These are phyloP conservation scores for Apotomis turbidana DNA, from an alignment of 2,888 invertebrate species.

Conservation along the genomic window DNA sequence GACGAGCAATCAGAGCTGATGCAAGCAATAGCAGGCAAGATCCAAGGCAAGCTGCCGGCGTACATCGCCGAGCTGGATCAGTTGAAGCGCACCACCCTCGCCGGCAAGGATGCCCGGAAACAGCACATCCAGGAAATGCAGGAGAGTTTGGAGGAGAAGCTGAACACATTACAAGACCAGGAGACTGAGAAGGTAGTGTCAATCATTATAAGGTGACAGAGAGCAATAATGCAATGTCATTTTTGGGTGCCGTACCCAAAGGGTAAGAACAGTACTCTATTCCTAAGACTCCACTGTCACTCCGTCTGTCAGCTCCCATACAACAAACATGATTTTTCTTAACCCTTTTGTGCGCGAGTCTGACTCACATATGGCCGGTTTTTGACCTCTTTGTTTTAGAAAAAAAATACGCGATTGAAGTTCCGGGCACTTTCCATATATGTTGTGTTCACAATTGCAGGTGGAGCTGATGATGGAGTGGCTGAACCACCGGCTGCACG, in stretches of 20 bases:
- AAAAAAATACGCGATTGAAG: too few species aligned
- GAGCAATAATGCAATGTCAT: too few species aligned
- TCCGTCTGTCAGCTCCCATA: too few species aligned
- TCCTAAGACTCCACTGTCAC: too few species aligned
- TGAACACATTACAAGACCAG: constrained; percentile 67
- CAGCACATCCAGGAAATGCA: constrained; percentile 64
- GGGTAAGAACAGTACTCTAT: too few species aligned
- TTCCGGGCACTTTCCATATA: too few species aligned
- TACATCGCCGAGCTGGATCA: constrained; percentile 64
- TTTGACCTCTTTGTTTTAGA: too few species aligned
- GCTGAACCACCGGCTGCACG: constrained; percentile 68
- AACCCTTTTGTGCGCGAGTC: too few species aligned
- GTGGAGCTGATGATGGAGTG: constrained; percentile 77
- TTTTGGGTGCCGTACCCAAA: too few species aligned
- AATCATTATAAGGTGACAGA: too few species aligned
- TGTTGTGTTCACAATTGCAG: background rate
- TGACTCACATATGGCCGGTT: too few species aligned
- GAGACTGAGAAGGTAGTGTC: constrained; percentile 66
- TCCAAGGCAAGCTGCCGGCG: constrained; percentile 66
- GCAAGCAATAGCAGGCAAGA: constrained; percentile 67
- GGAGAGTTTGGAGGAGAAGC: constrained; percentile 66
- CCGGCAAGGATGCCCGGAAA: constrained; percentile 52
- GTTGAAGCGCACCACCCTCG: constrained; percentile 52
- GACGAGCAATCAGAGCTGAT: constrained; percentile 76
- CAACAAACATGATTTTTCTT: too few species aligned